Conservation (phyloP, 2,888 invertebrate species). For the Tanypteryx hageni region DNA sequence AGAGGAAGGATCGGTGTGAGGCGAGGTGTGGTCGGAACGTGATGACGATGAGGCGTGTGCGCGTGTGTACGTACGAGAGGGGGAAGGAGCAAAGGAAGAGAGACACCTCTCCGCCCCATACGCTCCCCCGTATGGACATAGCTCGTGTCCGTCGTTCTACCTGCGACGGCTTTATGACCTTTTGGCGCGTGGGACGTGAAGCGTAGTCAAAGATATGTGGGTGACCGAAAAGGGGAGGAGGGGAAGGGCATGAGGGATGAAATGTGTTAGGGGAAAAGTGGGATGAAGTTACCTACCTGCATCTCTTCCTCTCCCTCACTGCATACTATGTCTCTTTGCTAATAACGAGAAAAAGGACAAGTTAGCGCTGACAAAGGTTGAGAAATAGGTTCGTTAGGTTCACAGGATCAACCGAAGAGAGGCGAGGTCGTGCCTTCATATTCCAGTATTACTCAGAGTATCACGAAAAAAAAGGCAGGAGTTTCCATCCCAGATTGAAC, state of each 20-base stretch:
- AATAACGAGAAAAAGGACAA: background rate
- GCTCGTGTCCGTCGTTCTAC: background rate
- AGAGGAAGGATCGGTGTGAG: background rate
- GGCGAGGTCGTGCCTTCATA: background rate
- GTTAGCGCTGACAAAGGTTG: background rate
- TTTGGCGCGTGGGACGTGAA: constrained; percentile 18
- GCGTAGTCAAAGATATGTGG: background rate
- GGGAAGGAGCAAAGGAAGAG: background rate
- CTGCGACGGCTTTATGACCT: constrained; percentile 23
- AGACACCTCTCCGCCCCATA: background rate
- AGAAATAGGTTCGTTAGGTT: no score
- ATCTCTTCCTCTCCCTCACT: no score
- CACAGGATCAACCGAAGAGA: background rate
- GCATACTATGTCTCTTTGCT: background rate
- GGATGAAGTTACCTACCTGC: no score
- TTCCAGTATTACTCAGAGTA: background rate
- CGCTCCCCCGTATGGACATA: background rate
- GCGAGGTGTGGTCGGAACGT: constrained; percentile 7
- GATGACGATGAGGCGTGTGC: background rate
- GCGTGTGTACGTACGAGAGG: background rate
- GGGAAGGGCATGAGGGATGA: no score
- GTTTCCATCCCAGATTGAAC: background rate
- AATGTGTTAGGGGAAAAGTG: no score
- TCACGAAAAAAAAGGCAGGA: background rate
- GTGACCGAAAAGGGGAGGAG: background rate